Conservation (phyloP, 92 coral and sea anemone species). For the Zoanthus sansibaricus region DNA sequence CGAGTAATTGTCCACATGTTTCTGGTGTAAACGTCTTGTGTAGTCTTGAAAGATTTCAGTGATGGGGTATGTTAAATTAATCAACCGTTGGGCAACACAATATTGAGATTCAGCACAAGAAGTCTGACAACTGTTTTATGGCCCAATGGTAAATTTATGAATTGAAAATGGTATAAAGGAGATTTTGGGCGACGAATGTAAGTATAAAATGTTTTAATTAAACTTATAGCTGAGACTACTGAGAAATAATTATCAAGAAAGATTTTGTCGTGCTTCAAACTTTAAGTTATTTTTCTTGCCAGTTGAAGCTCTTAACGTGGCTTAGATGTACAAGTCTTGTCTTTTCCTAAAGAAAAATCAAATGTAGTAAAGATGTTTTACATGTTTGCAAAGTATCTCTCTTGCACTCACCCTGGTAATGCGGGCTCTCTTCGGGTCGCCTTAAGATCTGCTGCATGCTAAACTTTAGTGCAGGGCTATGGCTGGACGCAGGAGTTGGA, state of each 20-base stretch:
- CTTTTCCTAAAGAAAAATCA: no score
- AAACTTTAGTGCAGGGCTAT: slow-evolving; percentile 26
- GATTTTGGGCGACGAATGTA: background rate
- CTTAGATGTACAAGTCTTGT: background rate
- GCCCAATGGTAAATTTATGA: no score
- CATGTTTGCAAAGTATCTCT: background rate
- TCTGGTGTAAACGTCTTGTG: background rate
- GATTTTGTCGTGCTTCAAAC: background rate
- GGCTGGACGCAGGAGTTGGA: slow-evolving; percentile 19
- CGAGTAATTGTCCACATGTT: no score
- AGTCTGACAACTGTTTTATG: no score
- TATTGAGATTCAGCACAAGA: background rate
- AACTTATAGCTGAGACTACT: background rate
- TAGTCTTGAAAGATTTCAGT: background rate
- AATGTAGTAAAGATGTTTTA: background rate
- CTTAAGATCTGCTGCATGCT: background rate
- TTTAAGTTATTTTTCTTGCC: background rate
- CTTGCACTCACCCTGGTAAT: slow-evolving; percentile 24
- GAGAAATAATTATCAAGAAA: background rate
- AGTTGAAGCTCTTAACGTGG: background rate
- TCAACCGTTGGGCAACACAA: background rate
- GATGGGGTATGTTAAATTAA: background rate
- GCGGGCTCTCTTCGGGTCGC: slow-evolving; percentile 20
- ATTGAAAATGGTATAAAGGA: background rate
- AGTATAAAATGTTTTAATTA: background rate